These are phyloP conservation scores for Bryconaethiops microstoma DNA, from an alignment of 2,797 vertebrate genomes.

Conservation along the genomic window DNA sequence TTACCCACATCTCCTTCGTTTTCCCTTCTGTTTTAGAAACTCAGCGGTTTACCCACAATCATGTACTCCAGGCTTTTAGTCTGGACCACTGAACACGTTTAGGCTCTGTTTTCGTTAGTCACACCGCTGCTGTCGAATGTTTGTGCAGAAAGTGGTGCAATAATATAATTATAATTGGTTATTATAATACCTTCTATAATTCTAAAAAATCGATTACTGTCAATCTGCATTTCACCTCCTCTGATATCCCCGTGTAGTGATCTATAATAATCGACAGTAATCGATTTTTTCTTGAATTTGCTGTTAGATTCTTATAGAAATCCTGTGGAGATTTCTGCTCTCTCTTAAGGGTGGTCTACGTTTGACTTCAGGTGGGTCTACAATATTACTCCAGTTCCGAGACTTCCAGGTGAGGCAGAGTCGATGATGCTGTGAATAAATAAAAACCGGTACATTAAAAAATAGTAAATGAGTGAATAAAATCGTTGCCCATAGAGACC, in stretches of 20 bases:
- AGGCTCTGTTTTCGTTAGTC: no score
- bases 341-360: background rate
- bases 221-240: background rate
- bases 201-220: background rate
- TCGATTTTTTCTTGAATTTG: no score
- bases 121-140: no score
- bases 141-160: no score
- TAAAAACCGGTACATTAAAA: background rate
- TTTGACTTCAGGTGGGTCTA: background rate
- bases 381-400: background rate
- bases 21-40: background rate
- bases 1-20: background rate
- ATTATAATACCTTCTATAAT: background rate
- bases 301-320: no score
- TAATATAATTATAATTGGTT: no score
- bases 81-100: background rate
- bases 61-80: background rate
- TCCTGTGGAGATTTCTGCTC: background rate
- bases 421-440: background rate
- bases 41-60: no score
- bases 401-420: background rate
- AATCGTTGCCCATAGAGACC: no score
- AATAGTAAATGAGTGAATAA: no score
- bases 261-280: background rate
- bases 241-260: background rate